Percentiles rank a stretch among this genome's conserved stretches.
Evolutionary conservation across 2,797 vertebrate genomes (phyloP).

Genomic region (Catostomus latipinnis): DNA sequence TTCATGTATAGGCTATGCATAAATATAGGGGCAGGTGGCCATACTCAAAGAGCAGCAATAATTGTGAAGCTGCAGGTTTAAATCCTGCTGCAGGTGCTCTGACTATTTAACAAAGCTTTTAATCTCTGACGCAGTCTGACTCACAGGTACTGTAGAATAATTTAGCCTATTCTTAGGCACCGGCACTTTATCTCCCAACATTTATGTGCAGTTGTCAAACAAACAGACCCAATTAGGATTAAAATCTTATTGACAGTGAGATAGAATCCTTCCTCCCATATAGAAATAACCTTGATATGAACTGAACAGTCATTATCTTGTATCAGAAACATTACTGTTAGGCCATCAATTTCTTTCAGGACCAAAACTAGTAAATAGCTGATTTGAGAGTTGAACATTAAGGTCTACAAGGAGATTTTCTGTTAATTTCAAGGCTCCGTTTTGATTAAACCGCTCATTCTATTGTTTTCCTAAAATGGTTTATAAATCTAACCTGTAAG

Average conservation of each 20-base stretch:
- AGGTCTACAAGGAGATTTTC: too few relatives aligned
- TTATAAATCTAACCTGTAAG: too few relatives aligned
- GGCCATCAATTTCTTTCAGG: not conserved
- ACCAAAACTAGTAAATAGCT: too few relatives aligned
- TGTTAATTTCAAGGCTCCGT: too few relatives aligned
- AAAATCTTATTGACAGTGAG: not conserved
- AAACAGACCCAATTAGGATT: not conserved
- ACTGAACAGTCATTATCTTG: not conserved
- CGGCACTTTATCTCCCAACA: not conserved
- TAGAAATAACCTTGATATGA: not conserved
- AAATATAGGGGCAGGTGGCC: not conserved
- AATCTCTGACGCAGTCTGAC: not conserved
- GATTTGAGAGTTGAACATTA: too few relatives aligned
- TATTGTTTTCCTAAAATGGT: too few relatives aligned
- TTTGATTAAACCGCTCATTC: too few relatives aligned
- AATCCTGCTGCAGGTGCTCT: not conserved
- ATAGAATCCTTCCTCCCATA: not conserved
- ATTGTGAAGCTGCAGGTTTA: not conserved
- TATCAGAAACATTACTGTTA: not conserved
- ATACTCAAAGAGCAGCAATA: not conserved
- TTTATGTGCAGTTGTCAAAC: not conserved
- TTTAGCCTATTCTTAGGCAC: not conserved
- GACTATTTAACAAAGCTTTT: constrained; percentile 1
- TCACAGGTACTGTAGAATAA: not conserved
- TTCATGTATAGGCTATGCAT: not conserved